phyloP scores from a whole-genome alignment of 1,140 invertebrate genomes.

The Meloidogyne exigua region DNA sequence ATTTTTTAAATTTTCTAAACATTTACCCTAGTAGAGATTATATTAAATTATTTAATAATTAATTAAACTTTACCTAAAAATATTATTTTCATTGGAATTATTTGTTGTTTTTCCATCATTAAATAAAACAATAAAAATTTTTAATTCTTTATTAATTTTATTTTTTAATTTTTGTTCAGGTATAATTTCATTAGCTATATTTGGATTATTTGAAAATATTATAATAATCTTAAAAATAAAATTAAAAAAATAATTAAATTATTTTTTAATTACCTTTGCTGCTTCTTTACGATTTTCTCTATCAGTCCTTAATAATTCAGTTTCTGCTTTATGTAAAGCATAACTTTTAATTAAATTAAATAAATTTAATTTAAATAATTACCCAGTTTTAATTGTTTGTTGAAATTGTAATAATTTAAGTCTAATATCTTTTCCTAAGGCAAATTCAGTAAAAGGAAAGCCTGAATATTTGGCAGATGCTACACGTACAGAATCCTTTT shows the following conservation, averaged over 20 bases:
- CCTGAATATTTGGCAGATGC: constrained; percentile 59
- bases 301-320: constrained; percentile 51
- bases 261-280: background rate
- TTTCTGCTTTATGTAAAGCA: constrained; percentile 56
- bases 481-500: constrained; percentile 48
- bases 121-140: constrained; percentile 2
- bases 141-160: background rate
- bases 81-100: background rate
- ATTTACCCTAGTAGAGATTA: no score
- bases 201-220: constrained; percentile 2
- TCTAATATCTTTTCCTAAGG: constrained; percentile 54
- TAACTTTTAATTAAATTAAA: constrained; percentile 38
- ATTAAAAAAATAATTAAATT: constrained; percentile 1
- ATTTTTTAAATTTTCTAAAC: no score
- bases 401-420: constrained; percentile 11
- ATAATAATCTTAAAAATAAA: background rate
- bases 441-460: constrained; percentile 57
- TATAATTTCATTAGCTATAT: background rate
- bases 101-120: background rate
- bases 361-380: background rate
- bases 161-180: background rate
- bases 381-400: constrained; percentile 2
- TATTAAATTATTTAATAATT: no score
- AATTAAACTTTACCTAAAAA: background rate
- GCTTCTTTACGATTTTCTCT: constrained; percentile 48